A percentile compares a stretch with the other conserved stretches of the same genome.
Conservation (phyloP, 37 sponge, comb jelly and placozoan genomes). For the Ephydatia muelleri region DNA sequence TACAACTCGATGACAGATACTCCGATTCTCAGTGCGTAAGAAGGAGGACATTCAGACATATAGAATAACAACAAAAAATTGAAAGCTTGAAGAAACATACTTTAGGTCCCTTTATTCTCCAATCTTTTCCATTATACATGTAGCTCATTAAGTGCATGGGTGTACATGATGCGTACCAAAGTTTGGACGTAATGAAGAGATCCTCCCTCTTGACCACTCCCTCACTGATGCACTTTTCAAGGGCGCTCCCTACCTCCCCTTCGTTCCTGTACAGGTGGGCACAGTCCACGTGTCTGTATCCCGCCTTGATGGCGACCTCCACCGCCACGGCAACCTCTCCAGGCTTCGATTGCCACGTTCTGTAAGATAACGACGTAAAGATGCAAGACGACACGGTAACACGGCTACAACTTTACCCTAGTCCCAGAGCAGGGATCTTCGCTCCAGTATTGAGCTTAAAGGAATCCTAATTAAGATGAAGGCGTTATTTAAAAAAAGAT, state of each 20-base stretch:
- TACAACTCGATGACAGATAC: too few relatives aligned
- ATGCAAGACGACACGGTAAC: background rate
- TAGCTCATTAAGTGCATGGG: too few relatives aligned
- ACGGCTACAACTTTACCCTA: constrained; percentile 29
- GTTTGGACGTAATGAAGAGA: constrained; percentile 70
- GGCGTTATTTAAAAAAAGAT: too few relatives aligned
- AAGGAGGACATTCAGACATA: too few relatives aligned
- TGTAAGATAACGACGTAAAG: background rate
- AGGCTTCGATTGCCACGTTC: constrained; percentile 52
- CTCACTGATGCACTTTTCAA: constrained; percentile 59
- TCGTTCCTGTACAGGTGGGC: constrained; percentile 74
- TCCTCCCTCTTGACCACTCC: constrained; percentile 69
- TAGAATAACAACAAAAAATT: too few relatives aligned
- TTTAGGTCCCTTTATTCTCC: background rate
- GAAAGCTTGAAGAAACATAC: background rate
- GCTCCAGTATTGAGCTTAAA: constrained; percentile 57
- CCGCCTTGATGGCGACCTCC: constrained; percentile 41
- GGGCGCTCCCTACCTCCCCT: constrained; percentile 71
- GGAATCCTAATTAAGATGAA: too few relatives aligned
- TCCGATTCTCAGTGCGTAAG: too few relatives aligned
- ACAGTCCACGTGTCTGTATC: constrained; percentile 81
- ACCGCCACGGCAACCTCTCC: constrained; percentile 52
- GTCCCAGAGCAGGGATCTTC: constrained; percentile 31
- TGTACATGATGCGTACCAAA: constrained; percentile 40
- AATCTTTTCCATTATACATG: background rate